phyloP scores from a whole-genome alignment of 2,888 invertebrate genomes.

The Julus scanicus region DNA sequence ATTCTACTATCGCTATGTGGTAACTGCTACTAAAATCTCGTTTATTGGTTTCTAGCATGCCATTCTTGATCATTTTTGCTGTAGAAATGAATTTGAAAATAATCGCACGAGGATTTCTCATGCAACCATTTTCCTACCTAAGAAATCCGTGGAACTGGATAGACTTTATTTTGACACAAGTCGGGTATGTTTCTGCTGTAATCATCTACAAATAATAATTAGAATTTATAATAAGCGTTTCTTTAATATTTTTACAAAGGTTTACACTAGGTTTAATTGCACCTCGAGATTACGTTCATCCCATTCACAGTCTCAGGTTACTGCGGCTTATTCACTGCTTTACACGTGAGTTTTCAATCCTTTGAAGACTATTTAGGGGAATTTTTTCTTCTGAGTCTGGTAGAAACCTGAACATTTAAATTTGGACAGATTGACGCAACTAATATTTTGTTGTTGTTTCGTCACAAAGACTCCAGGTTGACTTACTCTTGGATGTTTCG shows the following conservation, averaged over 20 bases:
- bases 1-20: background rate
- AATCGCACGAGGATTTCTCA: constrained; percentile 92
- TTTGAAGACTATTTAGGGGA: background rate
- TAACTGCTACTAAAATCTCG: background rate
- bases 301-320: background rate
- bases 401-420: background rate
- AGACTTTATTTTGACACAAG: constrained; percentile 34
- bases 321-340: constrained; percentile 6
- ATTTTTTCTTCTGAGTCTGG: background rate
- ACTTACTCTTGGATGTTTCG: constrained; percentile 1
- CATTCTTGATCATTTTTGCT: background rate
- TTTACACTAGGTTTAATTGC: background rate
- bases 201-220: background rate
- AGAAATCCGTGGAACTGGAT: constrained; percentile 92
- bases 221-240: background rate
- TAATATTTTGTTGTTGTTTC: background rate
- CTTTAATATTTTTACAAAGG: background rate
- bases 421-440: background rate
- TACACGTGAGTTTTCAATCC: background rate
- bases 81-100: constrained; percentile 74
- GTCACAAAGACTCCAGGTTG: constrained; percentile 26
- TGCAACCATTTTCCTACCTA: constrained; percentile 94
- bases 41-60: background rate
- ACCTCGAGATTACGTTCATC: background rate
- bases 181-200: background rate